phyloP scores from a whole-genome alignment of 2,113 vertebrate species.

The Entomyzon cyanotis region DNA sequence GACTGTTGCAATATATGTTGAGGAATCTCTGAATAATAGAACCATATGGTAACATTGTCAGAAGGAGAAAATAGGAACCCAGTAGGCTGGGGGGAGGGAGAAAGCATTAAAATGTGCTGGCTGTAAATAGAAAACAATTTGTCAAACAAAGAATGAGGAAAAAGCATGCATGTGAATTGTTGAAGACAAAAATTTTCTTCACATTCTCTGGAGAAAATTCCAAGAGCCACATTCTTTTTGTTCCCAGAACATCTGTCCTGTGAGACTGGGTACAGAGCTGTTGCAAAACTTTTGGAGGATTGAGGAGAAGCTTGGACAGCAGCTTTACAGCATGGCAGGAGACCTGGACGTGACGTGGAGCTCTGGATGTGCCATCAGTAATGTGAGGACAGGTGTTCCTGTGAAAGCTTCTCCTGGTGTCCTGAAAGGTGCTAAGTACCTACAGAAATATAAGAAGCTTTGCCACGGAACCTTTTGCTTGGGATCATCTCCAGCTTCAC shows the following conservation, averaged over 20 bases:
- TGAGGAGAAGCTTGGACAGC: not conserved
- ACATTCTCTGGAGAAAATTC: not conserved
- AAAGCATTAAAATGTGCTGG: constrained; percentile 45
- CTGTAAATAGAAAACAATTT: constrained; percentile 67
- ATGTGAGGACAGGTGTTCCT: not conserved
- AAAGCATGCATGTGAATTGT: not conserved
- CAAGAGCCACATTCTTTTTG: not conserved
- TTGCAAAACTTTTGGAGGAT: not conserved
- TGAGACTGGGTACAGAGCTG: not conserved
- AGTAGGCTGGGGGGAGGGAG: constrained; percentile 19
- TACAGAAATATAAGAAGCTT: not conserved
- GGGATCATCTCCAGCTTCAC: not conserved
- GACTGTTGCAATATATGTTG: constrained; percentile 31
- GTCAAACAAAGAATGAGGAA: constrained; percentile 53
- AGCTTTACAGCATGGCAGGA: not conserved
- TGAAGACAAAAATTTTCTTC: constrained; percentile 38
- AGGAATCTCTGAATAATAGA: constrained; percentile 60
- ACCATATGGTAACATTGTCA: constrained; percentile 68
- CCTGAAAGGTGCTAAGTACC: not conserved
- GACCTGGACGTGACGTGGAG: not conserved
- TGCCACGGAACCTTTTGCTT: not conserved
- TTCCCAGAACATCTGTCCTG: constrained; percentile 12
- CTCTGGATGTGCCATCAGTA: not conserved
- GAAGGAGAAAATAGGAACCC: constrained; percentile 43
- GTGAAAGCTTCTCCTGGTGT: not conserved